Evolutionary conservation across 2,797 vertebrate species (phyloP).

Genomic region (Argyrosomus regius): DNA sequence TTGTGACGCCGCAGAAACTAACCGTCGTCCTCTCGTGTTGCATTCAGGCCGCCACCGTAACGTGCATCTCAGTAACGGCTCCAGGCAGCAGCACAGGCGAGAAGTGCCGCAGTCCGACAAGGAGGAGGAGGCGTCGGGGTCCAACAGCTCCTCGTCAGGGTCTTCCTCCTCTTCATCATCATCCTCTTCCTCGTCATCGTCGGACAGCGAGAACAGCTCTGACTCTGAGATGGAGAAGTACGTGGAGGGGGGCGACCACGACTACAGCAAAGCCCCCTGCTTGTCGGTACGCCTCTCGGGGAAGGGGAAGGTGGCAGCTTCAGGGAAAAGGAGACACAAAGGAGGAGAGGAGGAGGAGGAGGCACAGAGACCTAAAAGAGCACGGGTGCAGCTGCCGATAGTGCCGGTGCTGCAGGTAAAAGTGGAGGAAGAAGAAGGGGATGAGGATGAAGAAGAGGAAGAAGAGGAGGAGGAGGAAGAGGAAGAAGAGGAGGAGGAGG

Average conservation of each 20-base stretch:
- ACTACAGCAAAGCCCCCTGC: conserved; percentile 95
- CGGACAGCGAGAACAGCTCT: conserved; percentile 88
- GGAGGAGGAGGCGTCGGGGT: conserved; percentile 79
- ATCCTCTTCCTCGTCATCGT: conserved; percentile 84
- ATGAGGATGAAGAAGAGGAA: conserved; percentile 70
- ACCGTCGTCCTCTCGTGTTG: conserved; percentile 21
- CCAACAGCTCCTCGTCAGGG: conserved; percentile 83
- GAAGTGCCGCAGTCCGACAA: conserved; percentile 71
- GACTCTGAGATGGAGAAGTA: conserved; percentile 92
- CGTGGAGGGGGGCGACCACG: conserved; percentile 95
- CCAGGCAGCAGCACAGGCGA: conserved; percentile 78
- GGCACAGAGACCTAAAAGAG: conserved; percentile 72
- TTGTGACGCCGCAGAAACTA: background rate
- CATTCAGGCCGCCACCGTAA: conserved; percentile 75
- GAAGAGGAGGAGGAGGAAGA: conserved; percentile 76
- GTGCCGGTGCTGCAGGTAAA: conserved; percentile 78
- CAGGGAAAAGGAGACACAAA: conserved; percentile 72
- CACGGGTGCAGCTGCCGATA: conserved; percentile 75
- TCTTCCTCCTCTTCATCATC: conserved; percentile 85
- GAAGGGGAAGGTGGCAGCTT: conserved; percentile 65
- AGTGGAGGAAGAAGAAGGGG: conserved; percentile 60
- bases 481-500: conserved; percentile 74
- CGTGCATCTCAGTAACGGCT: conserved; percentile 87
- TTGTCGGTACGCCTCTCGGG: conserved; percentile 68
- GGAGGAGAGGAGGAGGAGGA: conserved; percentile 57